phyloP scores from a whole-genome alignment of 1,140 invertebrate genomes.

The Gryllus bimaculatus region DNA sequence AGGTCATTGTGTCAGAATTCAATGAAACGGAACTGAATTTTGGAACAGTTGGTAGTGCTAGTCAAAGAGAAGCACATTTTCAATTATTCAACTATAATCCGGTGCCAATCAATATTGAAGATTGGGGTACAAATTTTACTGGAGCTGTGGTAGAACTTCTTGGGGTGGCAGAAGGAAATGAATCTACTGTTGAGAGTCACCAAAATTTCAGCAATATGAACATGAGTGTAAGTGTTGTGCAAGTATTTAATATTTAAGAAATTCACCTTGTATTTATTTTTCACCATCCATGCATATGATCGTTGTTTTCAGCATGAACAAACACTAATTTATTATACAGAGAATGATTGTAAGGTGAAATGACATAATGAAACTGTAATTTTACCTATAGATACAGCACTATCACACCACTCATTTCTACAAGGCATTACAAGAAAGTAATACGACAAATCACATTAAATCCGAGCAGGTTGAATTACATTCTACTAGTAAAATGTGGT shows the following conservation, averaged over 20 bases:
- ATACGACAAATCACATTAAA: no score
- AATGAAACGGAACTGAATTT: conserved; percentile 22
- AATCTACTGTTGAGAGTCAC: conserved; percentile 36
- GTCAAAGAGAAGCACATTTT: conserved; percentile 45
- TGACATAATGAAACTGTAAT: no score
- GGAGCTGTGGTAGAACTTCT: conserved; percentile 55
- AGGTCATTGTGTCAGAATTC: conserved; percentile 20
- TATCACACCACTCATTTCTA: no score
- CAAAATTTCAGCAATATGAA: conserved; percentile 40
- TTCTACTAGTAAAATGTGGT: no score
- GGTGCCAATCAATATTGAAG: conserved; percentile 54
- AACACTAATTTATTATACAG: no score
- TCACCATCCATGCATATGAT: no score
- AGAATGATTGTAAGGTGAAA: no score
- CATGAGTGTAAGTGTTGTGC: conserved; percentile 33
- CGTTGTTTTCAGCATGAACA: no score
- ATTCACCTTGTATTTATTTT: no score
- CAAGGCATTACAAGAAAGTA: no score
- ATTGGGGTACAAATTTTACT: conserved; percentile 58
- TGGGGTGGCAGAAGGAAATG: conserved; percentile 55
- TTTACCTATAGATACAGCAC: no score
- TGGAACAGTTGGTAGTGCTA: conserved; percentile 16
- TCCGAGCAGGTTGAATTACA: no score
- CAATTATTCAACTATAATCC: conserved; percentile 69
- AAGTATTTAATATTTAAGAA: neutral